phyloP scores from a whole-genome alignment of 2,113 vertebrate genomes.

The Galbula dea region DNA sequence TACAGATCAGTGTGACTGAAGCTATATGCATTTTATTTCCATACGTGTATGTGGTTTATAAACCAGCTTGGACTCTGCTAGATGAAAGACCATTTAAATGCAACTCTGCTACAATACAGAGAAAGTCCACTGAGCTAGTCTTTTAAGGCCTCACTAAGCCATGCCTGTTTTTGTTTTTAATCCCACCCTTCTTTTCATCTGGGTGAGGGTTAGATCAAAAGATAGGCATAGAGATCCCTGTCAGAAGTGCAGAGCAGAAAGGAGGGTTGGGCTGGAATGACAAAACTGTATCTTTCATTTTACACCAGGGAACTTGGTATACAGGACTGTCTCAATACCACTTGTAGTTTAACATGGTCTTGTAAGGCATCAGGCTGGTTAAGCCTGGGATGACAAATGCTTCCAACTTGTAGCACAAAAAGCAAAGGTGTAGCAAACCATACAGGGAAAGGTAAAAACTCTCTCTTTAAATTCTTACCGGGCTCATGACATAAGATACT shows the following conservation, averaged over 20 bases:
- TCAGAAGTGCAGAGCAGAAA: background rate
- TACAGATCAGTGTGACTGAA: background rate
- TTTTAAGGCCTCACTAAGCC: background rate
- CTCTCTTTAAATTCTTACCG: background rate
- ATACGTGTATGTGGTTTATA: background rate
- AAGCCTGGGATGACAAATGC: background rate
- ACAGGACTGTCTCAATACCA: background rate
- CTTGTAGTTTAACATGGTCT: background rate
- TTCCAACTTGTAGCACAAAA: background rate
- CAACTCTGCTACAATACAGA: background rate
- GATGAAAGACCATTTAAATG: background rate
- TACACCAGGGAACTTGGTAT: background rate
- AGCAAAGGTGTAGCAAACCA: background rate
- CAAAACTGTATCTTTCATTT: background rate
- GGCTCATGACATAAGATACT: background rate
- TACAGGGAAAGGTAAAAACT: background rate
- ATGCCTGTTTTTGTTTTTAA: background rate
- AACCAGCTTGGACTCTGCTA: background rate
- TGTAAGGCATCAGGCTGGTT: background rate
- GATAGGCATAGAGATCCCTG: background rate
- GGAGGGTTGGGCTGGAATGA: background rate
- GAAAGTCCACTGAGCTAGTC: background rate
- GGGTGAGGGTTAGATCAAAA: background rate
- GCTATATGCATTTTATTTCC: background rate
- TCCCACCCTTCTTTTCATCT: background rate